Conservation (phyloP, 2,888 invertebrate species). For the Eurytoma adleriae region DNA sequence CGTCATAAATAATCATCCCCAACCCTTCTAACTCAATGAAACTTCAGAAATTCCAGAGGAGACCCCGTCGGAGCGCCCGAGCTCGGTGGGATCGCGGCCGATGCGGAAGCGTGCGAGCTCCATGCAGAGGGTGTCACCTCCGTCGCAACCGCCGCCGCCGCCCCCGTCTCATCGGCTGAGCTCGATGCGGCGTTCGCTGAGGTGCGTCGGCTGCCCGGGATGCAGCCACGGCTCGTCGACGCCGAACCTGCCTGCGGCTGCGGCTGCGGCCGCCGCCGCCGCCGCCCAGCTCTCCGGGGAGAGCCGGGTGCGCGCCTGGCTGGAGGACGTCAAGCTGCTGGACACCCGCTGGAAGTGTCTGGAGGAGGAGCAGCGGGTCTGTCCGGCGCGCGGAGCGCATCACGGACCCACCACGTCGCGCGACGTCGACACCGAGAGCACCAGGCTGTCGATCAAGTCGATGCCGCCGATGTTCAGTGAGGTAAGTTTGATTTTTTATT, state of each 20-base stretch:
- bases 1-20: too few relatives aligned
- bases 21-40: too few relatives aligned
- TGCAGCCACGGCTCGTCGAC: conserved; percentile 75
- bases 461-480: conserved; percentile 46
- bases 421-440: conserved; percentile 47
- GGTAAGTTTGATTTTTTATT: not conserved
- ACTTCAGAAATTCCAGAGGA: conserved; percentile 86
- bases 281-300: conserved; percentile 67
- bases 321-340: conserved; percentile 71
- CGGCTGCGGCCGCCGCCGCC: conserved; percentile 60
- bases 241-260: conserved; percentile 54
- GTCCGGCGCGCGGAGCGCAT: not conserved
- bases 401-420: not conserved
- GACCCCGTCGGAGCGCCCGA: conserved; percentile 54
- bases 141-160: too few relatives aligned
- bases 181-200: conserved; percentile 66
- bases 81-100: not conserved
- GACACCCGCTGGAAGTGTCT: conserved; percentile 66
- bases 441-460: conserved; percentile 44
- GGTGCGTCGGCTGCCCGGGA: conserved; percentile 84
- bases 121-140: conserved; percentile 53
- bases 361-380: conserved; percentile 54
- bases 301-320: conserved; percentile 73
- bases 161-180: too few relatives aligned
- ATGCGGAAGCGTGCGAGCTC: conserved; percentile 56